Evolutionary conservation across 2,888 invertebrate genomes (phyloP).

Genomic region (Andricus quercusramuli): DNA sequence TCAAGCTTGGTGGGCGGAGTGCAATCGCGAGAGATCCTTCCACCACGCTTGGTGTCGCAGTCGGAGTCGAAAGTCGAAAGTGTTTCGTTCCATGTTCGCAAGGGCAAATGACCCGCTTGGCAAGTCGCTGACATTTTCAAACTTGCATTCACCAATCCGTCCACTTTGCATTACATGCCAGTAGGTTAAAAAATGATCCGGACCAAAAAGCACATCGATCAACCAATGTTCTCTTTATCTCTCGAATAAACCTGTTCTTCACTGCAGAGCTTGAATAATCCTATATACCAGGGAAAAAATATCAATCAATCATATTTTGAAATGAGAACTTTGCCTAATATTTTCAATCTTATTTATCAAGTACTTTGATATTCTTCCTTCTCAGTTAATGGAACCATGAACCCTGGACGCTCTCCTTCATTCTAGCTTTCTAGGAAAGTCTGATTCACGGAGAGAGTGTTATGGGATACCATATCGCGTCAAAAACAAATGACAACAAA

Average conservation of each 20-base stretch:
- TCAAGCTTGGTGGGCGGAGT: conserved; percentile 30
- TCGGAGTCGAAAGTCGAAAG: conserved; percentile 51
- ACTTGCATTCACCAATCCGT: conserved; percentile 38
- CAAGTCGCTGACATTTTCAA: conserved; percentile 58
- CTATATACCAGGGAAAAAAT: neutral
- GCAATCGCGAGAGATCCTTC: conserved; percentile 35
- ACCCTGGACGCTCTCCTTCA: conserved; percentile 6
- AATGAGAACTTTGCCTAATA: neutral
- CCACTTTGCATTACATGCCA: conserved; percentile 27
- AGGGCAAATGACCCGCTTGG: conserved; percentile 55
- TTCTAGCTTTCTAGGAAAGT: conserved; percentile 36
- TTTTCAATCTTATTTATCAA: neutral
- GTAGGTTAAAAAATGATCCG: neutral
- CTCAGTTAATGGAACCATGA: neutral
- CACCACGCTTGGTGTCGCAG: conserved; percentile 24
- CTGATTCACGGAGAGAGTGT: conserved; percentile 24
- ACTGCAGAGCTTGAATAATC: neutral
- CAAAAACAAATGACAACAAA: conserved; percentile 33
- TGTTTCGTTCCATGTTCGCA: conserved; percentile 50
- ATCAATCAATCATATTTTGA: neutral
- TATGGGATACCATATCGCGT: conserved; percentile 21
- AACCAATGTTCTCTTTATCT: neutral
- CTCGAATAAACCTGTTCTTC: neutral
- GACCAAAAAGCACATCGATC: neutral
- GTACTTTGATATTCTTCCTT: neutral